Conservation (phyloP, 2,888 invertebrate species). For the Hydraecia micacea region DNA sequence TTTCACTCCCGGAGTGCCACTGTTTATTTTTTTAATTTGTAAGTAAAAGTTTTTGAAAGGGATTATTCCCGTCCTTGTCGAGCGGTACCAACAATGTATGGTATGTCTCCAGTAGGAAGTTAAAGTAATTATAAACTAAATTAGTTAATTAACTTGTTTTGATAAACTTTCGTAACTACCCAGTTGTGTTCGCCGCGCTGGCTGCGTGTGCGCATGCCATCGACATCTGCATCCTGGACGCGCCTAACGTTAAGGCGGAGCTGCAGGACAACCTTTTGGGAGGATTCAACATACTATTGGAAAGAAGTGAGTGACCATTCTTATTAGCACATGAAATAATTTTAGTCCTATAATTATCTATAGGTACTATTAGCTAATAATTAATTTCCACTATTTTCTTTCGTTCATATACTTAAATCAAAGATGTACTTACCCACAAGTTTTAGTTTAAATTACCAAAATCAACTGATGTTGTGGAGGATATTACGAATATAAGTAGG, state of each 20-base stretch:
- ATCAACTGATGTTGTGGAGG: not conserved
- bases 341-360: not conserved
- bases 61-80: too few species aligned
- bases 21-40: too few species aligned
- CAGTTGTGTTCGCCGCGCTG: slow-evolving; percentile 49
- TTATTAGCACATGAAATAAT: not conserved
- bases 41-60: too few species aligned
- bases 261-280: slow-evolving; percentile 77
- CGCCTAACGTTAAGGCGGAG: slow-evolving; percentile 69
- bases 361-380: not conserved
- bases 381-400: not conserved
- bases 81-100: too few species aligned
- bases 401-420: not conserved
- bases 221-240: slow-evolving; percentile 75
- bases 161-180: not conserved
- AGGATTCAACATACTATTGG: slow-evolving; percentile 76
- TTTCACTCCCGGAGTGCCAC: too few species aligned
- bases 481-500: not conserved
- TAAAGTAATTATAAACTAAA: too few species aligned
- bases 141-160: not conserved
- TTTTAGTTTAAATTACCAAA: not conserved
- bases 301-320: slow-evolving; percentile 73
- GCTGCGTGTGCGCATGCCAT: slow-evolving; percentile 69
- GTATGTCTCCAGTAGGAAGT: too few species aligned
- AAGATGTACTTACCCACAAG: not conserved